Evolutionary conservation across 2,888 invertebrate genomes (phyloP), one percentile per base, ranked within the genome.

Genomic region (Trypoxylon attenuatum): DNA sequence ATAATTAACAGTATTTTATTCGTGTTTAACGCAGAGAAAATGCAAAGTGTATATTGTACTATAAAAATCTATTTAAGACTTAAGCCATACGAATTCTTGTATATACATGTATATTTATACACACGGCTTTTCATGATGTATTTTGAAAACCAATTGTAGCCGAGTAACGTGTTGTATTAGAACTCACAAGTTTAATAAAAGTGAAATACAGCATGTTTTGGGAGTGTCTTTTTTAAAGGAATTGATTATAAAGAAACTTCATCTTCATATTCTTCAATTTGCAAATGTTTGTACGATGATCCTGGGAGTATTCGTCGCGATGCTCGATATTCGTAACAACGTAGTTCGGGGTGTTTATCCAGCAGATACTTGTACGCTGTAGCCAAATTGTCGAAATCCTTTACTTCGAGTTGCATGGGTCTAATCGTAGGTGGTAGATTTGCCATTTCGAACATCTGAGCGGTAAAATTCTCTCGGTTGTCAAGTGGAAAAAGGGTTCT

Each of bases 331-430:
- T 96, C 90, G 87, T 94, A 97, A 29, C 87, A 73, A 47, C 87
- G 89, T 71, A 93, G 86, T 68, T 91, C 91, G 4, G 94, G 93
- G 87, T 92, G 88, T 73, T 91, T 89, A 57, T 90, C 89, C 67
- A 94, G 90, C 29, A 95, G 91, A 69, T 91, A 89, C 75, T 90
- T 90, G 84, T 97, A 98, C 1, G 92, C 94, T 73, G 92, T 89
- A 76, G 94, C 93, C 55, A 98, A 84, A 76, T 93, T 90, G 5
- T 91, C 89, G 84, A 95, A 93, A 81, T 98, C 96, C 55, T 91
- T 91, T 55, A 95, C 92, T 0, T 92, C 90, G 49, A 98, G 88
- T 83, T 94, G 90, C 80, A 90, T 94, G 0, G 97, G 91, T 79
- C 93, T 89, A 0, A 90, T 88, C 0, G 90, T 88, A 0, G 92